Evolutionary conservation across 1,140 invertebrate species (phyloP), one percentile per base, ranked within the genome.

Genomic region (Tetraneura akinire): DNA sequence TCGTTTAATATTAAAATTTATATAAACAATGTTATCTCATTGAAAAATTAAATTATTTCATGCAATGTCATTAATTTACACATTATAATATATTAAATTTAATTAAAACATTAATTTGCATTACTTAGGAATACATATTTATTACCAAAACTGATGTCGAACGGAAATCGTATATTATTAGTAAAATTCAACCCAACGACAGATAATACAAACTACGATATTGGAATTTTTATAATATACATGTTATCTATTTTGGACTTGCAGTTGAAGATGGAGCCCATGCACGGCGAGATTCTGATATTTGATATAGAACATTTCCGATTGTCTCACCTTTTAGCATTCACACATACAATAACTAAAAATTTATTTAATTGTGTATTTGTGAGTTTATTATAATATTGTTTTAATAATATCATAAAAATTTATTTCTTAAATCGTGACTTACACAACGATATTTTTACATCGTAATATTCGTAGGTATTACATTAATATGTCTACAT

Each of bases 271-370:
- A 37, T 11, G 9, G 55, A 42, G 16, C 55, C 74, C 3, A 4
- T 60, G 18, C 45, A 57, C 9, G 53, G 74, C 0, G 47, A 47
- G 55, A 60, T 78, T 11, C 13, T 62, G 3, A 1, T 78, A 11
- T 78, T 29, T 4, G 74, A 78, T 21, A 1, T 78, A 3, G 16
- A 62, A 18, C 21, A 60, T 9, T 9, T 78, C 14, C 37, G 21
- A 26, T 8, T 78, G 23, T 42, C 53, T 45, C 74, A 78, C 13
- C 62, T 78, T 23, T 18, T 78, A 37, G n/a, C 74, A 14, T 78
- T 23, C 16, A 78, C 74, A 1, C 74, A 55, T 1, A 57, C 51
- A 1, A 42, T 78, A 32, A 60, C 55, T 8, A 78, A 78, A 78
- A 23, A 78, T 3, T 26, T 78, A 0, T n/a, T 78, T 14, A 55